Percentiles rank a stretch among this genome's conserved stretches.
phyloP scores from a whole-genome alignment of 2,888 invertebrate genomes.

The Cantharis flavilabris region DNA sequence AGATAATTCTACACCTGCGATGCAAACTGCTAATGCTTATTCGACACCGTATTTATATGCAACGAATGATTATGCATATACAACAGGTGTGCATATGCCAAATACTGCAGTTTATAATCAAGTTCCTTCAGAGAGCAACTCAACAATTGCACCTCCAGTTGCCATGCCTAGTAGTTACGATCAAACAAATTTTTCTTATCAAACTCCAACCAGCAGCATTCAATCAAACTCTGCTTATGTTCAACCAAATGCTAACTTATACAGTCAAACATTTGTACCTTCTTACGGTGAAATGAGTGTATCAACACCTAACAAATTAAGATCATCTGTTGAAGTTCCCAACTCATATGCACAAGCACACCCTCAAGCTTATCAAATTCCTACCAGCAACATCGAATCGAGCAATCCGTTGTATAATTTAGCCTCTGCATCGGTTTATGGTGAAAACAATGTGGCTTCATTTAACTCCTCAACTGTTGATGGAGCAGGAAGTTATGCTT shows the following conservation, averaged over 20 bases:
- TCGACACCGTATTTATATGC: constrained; percentile 1
- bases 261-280: neutral
- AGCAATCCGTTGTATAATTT: neutral
- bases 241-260: neutral
- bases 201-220: neutral
- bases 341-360: neutral
- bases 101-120: neutral
- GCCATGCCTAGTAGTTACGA: neutral
- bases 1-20: neutral
- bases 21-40: neutral
- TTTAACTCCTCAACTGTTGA: neutral
- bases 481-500: neutral
- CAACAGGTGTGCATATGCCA: neutral
- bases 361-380: neutral
- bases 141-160: neutral
- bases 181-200: neutral
- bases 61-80: neutral
- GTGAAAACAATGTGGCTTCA: neutral
- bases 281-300: neutral
- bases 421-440: neutral
- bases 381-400: neutral
- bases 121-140: neutral
- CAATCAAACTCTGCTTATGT: neutral
- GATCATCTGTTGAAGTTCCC: neutral
- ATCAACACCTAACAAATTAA: neutral